Conservation (phyloP, 2,113 vertebrate genomes). For the Centrocercus urophasianus region DNA sequence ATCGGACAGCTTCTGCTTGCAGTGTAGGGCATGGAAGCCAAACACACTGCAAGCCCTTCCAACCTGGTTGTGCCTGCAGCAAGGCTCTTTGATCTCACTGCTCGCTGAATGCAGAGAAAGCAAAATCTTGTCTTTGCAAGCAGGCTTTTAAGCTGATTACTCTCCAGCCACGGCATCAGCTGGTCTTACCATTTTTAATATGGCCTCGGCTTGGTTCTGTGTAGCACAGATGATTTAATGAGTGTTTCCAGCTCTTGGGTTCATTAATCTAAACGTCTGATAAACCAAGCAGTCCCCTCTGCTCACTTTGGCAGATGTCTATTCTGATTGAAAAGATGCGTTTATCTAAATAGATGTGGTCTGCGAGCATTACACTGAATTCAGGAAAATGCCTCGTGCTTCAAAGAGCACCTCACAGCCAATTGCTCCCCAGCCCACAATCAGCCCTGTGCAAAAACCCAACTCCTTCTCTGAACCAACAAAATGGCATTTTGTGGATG, state of each 20-base stretch:
- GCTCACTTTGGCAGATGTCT: neutral
- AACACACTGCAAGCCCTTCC: neutral
- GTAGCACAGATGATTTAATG: neutral
- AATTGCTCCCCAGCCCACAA: neutral
- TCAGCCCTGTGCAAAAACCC: neutral
- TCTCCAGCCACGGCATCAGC: neutral
- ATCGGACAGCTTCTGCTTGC: neutral
- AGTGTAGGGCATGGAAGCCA: neutral
- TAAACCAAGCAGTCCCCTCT: neutral
- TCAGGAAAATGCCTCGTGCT: neutral
- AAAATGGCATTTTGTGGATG: neutral
- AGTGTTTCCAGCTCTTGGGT: slow-evolving; percentile 1
- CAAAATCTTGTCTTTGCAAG: neutral
- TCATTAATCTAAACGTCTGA: slow-evolving; percentile 18
- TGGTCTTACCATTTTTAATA: slow-evolving; percentile 38
- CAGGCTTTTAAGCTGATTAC: slow-evolving; percentile 56
- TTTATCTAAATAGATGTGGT: neutral
- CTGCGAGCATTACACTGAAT: neutral
- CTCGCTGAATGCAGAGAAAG: neutral
- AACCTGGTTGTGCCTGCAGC: neutral
- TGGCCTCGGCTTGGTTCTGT: neutral
- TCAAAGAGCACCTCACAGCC: neutral
- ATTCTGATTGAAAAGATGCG: neutral
- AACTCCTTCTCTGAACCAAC: neutral
- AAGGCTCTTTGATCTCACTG: neutral